Base-by-base conservation (phyloP, 1,140 invertebrate species). In the Aphelinus certus region DNA sequence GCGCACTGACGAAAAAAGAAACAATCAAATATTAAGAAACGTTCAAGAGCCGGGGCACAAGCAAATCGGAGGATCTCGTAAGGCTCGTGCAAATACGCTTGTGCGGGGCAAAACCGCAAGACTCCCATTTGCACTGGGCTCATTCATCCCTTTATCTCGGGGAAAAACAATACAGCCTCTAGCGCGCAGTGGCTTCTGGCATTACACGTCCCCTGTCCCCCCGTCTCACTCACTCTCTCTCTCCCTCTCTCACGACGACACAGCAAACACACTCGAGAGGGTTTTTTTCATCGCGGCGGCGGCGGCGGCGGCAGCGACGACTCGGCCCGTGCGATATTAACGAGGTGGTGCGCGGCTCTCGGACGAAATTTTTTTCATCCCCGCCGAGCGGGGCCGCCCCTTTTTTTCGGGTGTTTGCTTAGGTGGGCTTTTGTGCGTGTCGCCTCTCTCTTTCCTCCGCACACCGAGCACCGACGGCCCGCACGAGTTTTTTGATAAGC, bases 291-390 rank as follows among this genome's bases (percentile, higher is more conserved):
- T 26, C 26, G 26, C 26, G 26, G 26, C 26, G 26, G 26, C 26
- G 26, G 26, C 26, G 26, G 26, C 26, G 26, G 58, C 69, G 49
- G 57, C 76, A 5, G 4, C 64, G 42, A 48, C 42, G 58, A 67
- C 66, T 53, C 1, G 6, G 60, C 45, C 69, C 58, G 57, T 69
- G 51, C 46, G 47, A 69, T 69, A 63, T 69, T 75, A 75, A 75
- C 66, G 73, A 63, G 69, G 69, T 9, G 49, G 51, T 73, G 58
- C 53, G 10, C 7, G 46, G 61, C 55, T 57, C n/a, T 58, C n/a
- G 0, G 26, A 26, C 26, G 26, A 26, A 26, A 26, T 26, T 26
- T 26, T 26, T 26, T 26, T 26, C n/a, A 4, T 10, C 2, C 3
- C 2, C 1, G 45, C 3, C 9, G 47, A 1, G 7, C 61, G 5